Conservation (phyloP, 2,888 invertebrate species). For the Drosophila mulleri region DNA sequence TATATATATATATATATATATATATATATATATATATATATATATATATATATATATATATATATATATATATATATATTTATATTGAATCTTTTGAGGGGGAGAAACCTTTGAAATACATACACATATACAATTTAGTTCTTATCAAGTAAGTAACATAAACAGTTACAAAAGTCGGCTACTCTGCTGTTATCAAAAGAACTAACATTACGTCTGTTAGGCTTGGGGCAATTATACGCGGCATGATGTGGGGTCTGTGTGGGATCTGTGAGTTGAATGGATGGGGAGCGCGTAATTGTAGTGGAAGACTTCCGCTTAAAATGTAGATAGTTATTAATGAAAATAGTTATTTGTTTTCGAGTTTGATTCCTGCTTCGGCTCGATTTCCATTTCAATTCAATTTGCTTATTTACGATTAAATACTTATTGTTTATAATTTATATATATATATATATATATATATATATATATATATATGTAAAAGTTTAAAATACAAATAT, state of each 20-base stretch:
- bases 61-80: slow-evolving; percentile 27
- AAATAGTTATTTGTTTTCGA: slow-evolving; percentile 47
- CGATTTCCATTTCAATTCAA: slow-evolving; percentile 13
- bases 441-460: not conserved
- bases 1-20: slow-evolving; percentile 26
- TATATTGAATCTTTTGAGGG: slow-evolving; percentile 43
- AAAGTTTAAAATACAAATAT: too few relatives aligned
- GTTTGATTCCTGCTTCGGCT: slow-evolving; percentile 43
- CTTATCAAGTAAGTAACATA: slow-evolving; percentile 35
- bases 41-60: slow-evolving; percentile 26
- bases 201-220: slow-evolving; percentile 36
- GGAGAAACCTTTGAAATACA: slow-evolving; percentile 74
- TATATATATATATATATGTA: slow-evolving; percentile 1
- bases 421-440: slow-evolving; percentile 28
- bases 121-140: slow-evolving; percentile 63
- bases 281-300: slow-evolving; percentile 67
- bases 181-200: slow-evolving; percentile 37
- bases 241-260: not conserved
- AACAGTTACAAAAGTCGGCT: slow-evolving; percentile 38
- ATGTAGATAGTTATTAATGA: slow-evolving; percentile 66
- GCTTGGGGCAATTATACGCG: slow-evolving; percentile 39
- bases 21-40: slow-evolving; percentile 26
- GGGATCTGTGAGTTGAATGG: not conserved
- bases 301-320: slow-evolving; percentile 85
- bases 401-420: slow-evolving; percentile 49